phyloP scores from a whole-genome alignment of 2,113 vertebrate species.

The Campylomormyrus numenius region DNA sequence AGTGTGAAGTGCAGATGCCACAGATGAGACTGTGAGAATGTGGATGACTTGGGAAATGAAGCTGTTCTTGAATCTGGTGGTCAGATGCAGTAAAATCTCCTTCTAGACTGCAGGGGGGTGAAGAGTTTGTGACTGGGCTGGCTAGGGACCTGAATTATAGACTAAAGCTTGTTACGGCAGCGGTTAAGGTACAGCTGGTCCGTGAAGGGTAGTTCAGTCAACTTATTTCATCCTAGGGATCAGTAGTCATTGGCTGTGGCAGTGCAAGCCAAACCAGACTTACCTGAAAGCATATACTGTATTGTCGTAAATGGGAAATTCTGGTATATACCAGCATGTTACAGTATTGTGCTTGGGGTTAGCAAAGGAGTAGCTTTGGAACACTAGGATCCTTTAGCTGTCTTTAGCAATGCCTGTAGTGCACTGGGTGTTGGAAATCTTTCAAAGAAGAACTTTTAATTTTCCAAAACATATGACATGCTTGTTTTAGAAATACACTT shows the following conservation, averaged over 20 bases:
- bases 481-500: background rate
- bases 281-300: constrained; percentile 11
- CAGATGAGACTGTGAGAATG: background rate
- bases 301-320: constrained; percentile 26
- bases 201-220: background rate
- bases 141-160: background rate
- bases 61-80: background rate
- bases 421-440: background rate
- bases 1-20: background rate
- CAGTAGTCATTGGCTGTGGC: background rate
- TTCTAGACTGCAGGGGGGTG: background rate
- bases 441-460: background rate
- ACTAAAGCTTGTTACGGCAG: background rate
- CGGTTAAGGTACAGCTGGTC: background rate
- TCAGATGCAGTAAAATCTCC: background rate
- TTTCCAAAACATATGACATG: background rate
- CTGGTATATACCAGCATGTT: constrained; percentile 26
- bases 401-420: background rate
- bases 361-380: background rate
- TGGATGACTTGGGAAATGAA: background rate
- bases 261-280: background rate
- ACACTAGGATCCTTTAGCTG: background rate
- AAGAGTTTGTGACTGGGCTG: background rate
- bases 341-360: constrained; percentile 42
- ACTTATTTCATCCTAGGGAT: background rate